Percentiles rank a stretch among this genome's conserved stretches.
Evolutionary conservation across 1,140 invertebrate genomes (phyloP).

Genomic region (Leguminivora glycinivorella): DNA sequence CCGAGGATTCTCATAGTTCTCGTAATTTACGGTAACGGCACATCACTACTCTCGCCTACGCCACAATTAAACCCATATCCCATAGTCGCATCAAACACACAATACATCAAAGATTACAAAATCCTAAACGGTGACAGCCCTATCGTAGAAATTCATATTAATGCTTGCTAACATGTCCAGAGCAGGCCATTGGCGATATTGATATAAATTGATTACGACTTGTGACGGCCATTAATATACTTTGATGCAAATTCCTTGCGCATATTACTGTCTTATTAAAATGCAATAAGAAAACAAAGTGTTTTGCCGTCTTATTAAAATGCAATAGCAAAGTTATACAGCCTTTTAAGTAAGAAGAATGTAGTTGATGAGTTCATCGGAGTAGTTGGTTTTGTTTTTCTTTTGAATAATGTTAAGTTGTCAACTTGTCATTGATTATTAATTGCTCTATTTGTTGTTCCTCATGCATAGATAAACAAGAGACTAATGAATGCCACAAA

Average conservation of each 20-base stretch:
- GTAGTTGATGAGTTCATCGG: no score
- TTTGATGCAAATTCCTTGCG: slow-evolving; percentile 68
- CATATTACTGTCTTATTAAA: slow-evolving; percentile 9
- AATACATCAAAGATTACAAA: not conserved
- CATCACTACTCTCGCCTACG: no score
- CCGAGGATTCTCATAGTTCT: no score
- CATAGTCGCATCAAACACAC: no score
- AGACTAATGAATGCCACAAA: no score
- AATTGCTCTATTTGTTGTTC: no score
- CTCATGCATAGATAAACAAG: no score
- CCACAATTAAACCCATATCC: no score
- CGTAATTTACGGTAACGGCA: no score
- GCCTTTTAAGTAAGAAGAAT: not conserved
- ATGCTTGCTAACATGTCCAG: slow-evolving; percentile 68
- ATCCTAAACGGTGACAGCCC: slow-evolving; percentile 47
- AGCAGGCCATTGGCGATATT: slow-evolving; percentile 70
- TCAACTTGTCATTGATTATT: no score
- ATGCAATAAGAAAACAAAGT: not conserved
- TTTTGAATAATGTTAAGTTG: no score
- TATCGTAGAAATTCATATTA: slow-evolving; percentile 71
- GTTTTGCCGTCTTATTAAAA: slow-evolving; percentile 2
- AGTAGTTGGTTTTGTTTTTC: no score
- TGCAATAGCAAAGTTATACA: not conserved
- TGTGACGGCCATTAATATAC: slow-evolving; percentile 70
- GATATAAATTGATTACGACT: slow-evolving; percentile 76